A percentile compares a stretch with the other conserved stretches of the same genome.
Conservation (phyloP, 2,888 invertebrate species). For the Parasteatoda lunata region DNA sequence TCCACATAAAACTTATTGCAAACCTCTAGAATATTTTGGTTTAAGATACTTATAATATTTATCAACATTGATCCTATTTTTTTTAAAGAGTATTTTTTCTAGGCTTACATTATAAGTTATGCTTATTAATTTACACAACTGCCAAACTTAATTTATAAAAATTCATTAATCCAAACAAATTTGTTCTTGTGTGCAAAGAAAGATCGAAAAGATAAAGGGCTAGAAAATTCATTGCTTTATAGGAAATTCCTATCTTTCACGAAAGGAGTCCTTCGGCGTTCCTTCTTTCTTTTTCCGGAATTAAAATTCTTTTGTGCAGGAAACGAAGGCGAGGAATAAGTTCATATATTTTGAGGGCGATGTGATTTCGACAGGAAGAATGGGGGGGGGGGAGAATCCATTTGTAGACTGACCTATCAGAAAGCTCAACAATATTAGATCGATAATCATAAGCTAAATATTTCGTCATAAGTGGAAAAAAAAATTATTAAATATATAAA, state of each 20-base stretch:
- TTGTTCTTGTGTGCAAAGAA: too few species aligned
- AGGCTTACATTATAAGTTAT: too few species aligned
- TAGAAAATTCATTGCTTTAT: too few species aligned
- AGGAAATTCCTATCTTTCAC: constrained; percentile 23
- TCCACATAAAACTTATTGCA: too few species aligned
- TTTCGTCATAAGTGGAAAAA: constrained; percentile 8
- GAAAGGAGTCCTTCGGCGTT: constrained; percentile 14
- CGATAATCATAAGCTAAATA: constrained; percentile 22
- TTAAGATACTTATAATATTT: too few species aligned
- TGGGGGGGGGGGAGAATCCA: constrained; percentile 34
- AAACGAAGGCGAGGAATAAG: constrained; percentile 4
- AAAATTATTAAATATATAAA: background rate
- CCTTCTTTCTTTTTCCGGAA: constrained; percentile 24
- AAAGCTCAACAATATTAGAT: constrained; percentile 7
- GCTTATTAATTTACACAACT: too few species aligned
- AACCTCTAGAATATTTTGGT: too few species aligned
- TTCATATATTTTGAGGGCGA: constrained; percentile 32
- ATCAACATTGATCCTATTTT: too few species aligned
- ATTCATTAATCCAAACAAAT: too few species aligned
- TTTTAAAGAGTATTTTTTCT: too few species aligned
- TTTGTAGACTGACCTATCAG: constrained; percentile 26
- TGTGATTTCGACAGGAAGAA: constrained; percentile 38
- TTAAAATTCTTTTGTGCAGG: constrained; percentile 60
- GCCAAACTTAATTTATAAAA: too few species aligned
- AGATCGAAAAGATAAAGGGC: too few species aligned